Conservation (phyloP, 2,113 vertebrate species). For the Nematolebias whitei region DNA sequence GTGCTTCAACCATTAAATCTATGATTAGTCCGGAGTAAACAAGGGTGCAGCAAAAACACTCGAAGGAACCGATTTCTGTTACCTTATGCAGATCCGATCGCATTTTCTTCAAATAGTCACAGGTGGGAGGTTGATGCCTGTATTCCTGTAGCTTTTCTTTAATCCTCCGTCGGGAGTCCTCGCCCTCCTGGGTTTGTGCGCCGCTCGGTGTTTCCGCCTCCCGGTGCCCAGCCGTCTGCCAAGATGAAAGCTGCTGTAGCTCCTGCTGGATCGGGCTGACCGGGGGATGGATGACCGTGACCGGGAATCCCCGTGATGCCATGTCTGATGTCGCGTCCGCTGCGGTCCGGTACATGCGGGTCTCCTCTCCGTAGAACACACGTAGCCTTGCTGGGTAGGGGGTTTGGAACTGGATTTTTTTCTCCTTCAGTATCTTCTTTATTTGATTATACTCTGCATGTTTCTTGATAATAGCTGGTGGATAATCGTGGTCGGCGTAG, state of each 20-base stretch:
- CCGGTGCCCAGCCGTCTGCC: neutral
- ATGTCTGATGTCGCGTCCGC: neutral
- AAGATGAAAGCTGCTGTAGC: neutral
- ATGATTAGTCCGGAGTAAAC: neutral
- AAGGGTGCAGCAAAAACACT: neutral
- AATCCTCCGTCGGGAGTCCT: neutral
- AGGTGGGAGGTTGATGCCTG: too few species aligned
- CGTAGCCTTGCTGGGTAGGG: neutral
- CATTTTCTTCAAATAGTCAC: too few species aligned
- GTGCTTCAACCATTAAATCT: neutral
- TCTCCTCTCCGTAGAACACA: neutral
- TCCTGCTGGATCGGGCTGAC: neutral
- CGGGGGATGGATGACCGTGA: neutral
- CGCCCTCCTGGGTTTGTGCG: neutral
- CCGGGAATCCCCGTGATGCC: neutral
- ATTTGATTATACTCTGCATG: neutral
- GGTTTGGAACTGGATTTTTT: neutral
- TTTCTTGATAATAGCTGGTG: neutral
- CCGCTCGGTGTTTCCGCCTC: neutral
- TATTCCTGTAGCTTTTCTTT: neutral
- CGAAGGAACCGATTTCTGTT: too few species aligned
- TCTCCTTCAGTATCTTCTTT: neutral
- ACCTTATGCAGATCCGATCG: too few species aligned
- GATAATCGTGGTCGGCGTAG: neutral
- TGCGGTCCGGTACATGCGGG: neutral